Evolutionary conservation across 2,888 invertebrate genomes (phyloP), one percentile per base, ranked within the genome.

Genomic region (Chamaedrilus cognettii): DNA sequence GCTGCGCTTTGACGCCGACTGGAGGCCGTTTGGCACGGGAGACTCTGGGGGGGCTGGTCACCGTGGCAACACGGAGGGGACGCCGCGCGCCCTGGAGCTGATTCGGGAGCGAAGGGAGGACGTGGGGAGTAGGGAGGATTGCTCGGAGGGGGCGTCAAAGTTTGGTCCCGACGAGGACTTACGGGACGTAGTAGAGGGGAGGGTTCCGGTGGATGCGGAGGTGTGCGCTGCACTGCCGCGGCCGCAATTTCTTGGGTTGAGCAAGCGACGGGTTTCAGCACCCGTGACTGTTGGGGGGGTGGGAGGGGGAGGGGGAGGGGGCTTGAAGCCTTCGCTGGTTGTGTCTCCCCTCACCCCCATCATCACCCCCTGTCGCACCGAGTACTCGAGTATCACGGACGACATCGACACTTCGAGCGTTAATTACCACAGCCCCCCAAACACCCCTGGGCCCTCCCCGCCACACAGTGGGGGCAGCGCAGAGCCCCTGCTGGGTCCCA

Each of bases 341-440:
- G 35, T 30, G 15, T 28, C 49, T 30, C 42, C 61, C n/a, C 66
- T 74, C 19, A 67, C 75, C 3, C 75, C 83, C 1, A 80, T 83
- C 64, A 72, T 83, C 50, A 78, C 79, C 0, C 80, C 80, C 0
- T 68, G 75, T 26, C 72, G 76, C 67, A 87, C 93, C 71, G 95
- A 96, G 84, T 96, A 96, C 81, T 93, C 95, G 74, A 86, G 94
- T 83, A 95, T 96, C 77, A 96, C 95, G 0, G 96, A 96, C 80
- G 94, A 94, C 79, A 87, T 96, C 79, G 96, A 96, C 85, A 93
- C 89, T 50, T 91, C 91, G 26, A 93, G 80, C 67, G 30, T 65
- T 30, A 61, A 51, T 52, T 76, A 77, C 64, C 68, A 71, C 35
- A 74, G 75, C 23, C 81, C 83, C 3, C 77, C 76, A 0, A 74